phyloP scores from a whole-genome alignment of 2,888 invertebrate genomes.

The Siphlonurus alternatus region DNA sequence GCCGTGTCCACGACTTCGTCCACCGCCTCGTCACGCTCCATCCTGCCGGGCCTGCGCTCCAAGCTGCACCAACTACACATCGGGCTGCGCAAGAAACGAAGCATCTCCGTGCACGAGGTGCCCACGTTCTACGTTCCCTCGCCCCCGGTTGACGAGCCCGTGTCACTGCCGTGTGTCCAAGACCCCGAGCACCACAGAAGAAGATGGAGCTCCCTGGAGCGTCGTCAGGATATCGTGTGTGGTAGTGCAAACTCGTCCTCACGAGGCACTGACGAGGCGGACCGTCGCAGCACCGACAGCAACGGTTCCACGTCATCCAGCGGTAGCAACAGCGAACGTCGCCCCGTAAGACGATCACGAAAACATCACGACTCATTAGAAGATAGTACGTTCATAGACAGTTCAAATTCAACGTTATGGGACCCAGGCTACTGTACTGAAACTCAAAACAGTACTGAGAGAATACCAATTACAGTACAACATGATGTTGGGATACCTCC shows the following conservation, averaged over 20 bases:
- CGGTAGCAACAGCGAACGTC: not conserved
- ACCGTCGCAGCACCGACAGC: conserved; percentile 14
- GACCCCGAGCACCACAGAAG: conserved; percentile 4
- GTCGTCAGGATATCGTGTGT: not conserved
- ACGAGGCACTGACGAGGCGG: conserved; percentile 13
- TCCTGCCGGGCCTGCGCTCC: conserved; percentile 29
- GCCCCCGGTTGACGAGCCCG: conserved; percentile 21
- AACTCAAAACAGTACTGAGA: not conserved
- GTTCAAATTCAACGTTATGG: conserved; percentile 4
- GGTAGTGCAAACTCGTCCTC: not conserved
- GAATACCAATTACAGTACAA: not conserved
- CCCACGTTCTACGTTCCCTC: conserved; percentile 57
- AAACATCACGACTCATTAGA: not conserved
- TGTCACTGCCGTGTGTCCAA: conserved; percentile 5
- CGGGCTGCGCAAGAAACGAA: conserved; percentile 44
- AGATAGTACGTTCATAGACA: not conserved
- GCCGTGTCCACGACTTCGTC: conserved; percentile 12
- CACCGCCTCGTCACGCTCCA: conserved; percentile 8
- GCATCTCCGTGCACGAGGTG: conserved; percentile 52
- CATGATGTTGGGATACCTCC: not conserved
- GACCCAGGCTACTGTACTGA: conserved; percentile 10
- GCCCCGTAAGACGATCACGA: not conserved
- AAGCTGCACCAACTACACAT: conserved; percentile 54
- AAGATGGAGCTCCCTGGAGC: conserved; percentile 7
- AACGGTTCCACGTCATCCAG: conserved; percentile 11